These are phyloP conservation scores for Gouania willdenowi DNA, from an alignment of 2,797 vertebrate genomes.

Conservation along the genomic window DNA sequence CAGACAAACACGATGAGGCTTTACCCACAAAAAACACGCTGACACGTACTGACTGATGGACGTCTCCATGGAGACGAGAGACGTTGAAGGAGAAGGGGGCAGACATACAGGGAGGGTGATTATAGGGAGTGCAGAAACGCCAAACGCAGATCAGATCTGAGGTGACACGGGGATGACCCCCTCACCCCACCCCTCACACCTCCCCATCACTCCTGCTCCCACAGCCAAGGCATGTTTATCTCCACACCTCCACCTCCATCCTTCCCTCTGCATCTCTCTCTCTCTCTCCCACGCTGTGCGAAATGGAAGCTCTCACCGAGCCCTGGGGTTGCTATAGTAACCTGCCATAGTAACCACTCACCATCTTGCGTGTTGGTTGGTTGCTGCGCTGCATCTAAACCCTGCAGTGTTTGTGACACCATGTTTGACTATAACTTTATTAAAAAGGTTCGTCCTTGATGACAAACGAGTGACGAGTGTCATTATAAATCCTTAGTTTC, in stretches of 20 bases:
- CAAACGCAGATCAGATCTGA: constrained; percentile 14
- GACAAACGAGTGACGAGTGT: too few relatives aligned
- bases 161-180: constrained; percentile 20
- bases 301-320: constrained; percentile 73
- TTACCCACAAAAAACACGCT: constrained; percentile 56
- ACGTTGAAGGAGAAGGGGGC: not conserved
- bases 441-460: too few relatives aligned
- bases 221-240: too few relatives aligned
- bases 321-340: constrained; percentile 77
- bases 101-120: constrained; percentile 11
- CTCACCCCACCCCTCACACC: constrained; percentile 43
- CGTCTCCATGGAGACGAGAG: constrained; percentile 71
- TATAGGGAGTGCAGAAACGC: not conserved
- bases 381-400: too few relatives aligned
- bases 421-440: too few relatives aligned
- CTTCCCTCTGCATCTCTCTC: constrained; percentile 55
- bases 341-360: constrained; percentile 75
- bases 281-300: constrained; percentile 57
- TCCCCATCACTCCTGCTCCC: constrained; percentile 46
- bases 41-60: constrained; percentile 71
- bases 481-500: too few relatives aligned
- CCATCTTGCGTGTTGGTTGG: constrained; percentile 70
- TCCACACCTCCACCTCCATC: constrained; percentile 52
- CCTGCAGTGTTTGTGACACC: too few relatives aligned
- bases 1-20: constrained; percentile 71